These are phyloP conservation scores for Diogma glabrata DNA, from an alignment of 2,888 invertebrate species.

Conservation along the genomic window DNA sequence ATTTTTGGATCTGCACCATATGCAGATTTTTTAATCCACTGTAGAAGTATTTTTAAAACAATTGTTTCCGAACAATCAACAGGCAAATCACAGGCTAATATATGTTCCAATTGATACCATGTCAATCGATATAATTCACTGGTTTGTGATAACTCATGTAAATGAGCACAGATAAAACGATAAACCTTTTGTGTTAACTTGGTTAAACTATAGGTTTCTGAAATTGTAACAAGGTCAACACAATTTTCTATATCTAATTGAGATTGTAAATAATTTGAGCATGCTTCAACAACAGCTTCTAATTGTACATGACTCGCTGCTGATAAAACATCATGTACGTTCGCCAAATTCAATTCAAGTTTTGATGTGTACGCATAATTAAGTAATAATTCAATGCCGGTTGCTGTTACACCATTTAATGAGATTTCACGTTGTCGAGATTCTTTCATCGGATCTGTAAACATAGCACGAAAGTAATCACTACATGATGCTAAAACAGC, in stretches of 20 bases:
- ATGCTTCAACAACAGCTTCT: slow-evolving; percentile 51
- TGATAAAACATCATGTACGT: slow-evolving; percentile 54
- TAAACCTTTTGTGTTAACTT: slow-evolving; percentile 47
- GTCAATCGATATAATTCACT: slow-evolving; percentile 48
- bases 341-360: slow-evolving; percentile 47
- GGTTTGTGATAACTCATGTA: slow-evolving; percentile 47
- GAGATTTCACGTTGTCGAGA: slow-evolving; percentile 50
- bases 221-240: slow-evolving; percentile 55
- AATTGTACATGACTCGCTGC: slow-evolving; percentile 57
- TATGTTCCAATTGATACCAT: slow-evolving; percentile 46
- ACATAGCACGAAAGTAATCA: slow-evolving; percentile 66
- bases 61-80: slow-evolving; percentile 54
- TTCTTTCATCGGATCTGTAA: slow-evolving; percentile 56
- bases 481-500: slow-evolving; percentile 60
- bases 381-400: slow-evolving; percentile 49
- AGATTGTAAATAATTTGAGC: slow-evolving; percentile 51
- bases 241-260: slow-evolving; percentile 59
- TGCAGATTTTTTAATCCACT: slow-evolving; percentile 38
- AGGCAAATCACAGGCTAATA: slow-evolving; percentile 53
- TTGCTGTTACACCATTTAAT: slow-evolving; percentile 52
- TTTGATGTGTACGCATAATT: slow-evolving; percentile 59
- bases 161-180: slow-evolving; percentile 51
- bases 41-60: slow-evolving; percentile 45
- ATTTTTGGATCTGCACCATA: slow-evolving; percentile 15
- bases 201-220: slow-evolving; percentile 53